A percentile compares a stretch with the other conserved stretches of the same genome.
Conservation (phyloP, 2,113 vertebrate species). For the Lampris megalopsis region DNA sequence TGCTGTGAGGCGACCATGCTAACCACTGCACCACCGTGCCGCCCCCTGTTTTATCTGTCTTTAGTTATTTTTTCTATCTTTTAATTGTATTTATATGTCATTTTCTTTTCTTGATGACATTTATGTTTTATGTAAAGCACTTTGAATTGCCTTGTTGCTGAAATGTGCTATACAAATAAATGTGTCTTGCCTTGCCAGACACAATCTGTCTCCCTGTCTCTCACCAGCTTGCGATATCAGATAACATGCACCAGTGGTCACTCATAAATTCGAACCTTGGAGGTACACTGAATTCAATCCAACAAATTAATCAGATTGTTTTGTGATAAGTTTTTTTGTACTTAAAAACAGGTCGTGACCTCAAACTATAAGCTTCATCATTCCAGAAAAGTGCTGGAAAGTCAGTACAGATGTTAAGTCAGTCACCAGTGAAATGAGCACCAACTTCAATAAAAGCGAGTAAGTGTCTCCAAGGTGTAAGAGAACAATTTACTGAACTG, state of each 20-base stretch:
- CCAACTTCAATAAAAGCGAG: constrained; percentile 61
- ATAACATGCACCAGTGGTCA: constrained; percentile 16
- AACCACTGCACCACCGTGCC: too few relatives aligned
- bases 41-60: too few relatives aligned
- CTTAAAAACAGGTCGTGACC: constrained; percentile 35
- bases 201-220: constrained; percentile 26
- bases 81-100: too few relatives aligned
- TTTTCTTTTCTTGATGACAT: too few relatives aligned
- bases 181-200: too few relatives aligned
- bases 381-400: constrained; percentile 7
- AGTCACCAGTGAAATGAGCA: constrained; percentile 42
- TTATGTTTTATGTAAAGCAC: too few relatives aligned
- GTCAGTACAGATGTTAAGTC: constrained; percentile 52
- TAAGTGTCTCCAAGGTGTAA: constrained; percentile 52
- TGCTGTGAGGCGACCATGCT: too few relatives aligned
- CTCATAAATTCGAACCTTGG: constrained; percentile 33
- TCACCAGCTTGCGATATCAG: constrained; percentile 31
- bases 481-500: constrained; percentile 71
- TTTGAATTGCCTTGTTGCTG: too few relatives aligned
- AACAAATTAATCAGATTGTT: too few relatives aligned
- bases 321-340: constrained; percentile 17
- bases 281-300: too few relatives aligned
- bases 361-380: constrained; percentile 33
- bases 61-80: too few relatives aligned
- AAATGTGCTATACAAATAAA: too few relatives aligned